These are phyloP conservation scores for Fundulus diaphanus DNA, from an alignment of 2,797 vertebrate genomes.

Conservation along the genomic window DNA sequence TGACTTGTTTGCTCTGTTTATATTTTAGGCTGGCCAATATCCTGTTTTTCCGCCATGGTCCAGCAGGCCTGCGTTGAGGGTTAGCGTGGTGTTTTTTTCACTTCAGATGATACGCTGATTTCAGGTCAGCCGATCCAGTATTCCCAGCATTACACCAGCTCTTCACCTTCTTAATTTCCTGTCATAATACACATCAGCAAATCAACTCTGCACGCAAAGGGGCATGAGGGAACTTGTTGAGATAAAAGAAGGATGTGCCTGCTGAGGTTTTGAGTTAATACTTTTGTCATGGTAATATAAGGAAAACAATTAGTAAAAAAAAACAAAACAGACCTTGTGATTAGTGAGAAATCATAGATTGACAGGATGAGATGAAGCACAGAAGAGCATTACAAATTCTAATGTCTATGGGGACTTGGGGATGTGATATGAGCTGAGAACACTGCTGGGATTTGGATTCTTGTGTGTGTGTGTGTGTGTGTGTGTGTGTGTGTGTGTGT, in stretches of 20 bases:
- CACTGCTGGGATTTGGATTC: conserved; percentile 42
- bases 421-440: conserved; percentile 50
- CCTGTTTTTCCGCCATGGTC: conserved; percentile 45
- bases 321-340: conserved; percentile 29
- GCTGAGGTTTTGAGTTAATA: conserved; percentile 10
- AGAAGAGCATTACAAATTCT: conserved; percentile 38
- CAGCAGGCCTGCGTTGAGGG: conserved; percentile 21
- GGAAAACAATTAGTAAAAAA: conserved; percentile 42
- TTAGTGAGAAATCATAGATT: conserved; percentile 37
- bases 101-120: conserved; percentile 46
- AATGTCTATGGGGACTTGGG: conserved; percentile 41
- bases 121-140: conserved; percentile 40
- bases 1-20: conserved; percentile 47
- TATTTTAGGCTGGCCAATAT: conserved; percentile 65
- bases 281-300: conserved; percentile 17
- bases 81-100: conserved; percentile 34
- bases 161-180: conserved; percentile 50
- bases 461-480: conserved; percentile 29
- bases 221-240: background rate
- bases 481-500: conserved; percentile 27
- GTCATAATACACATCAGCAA: conserved; percentile 30
- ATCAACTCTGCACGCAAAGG: conserved; percentile 1
- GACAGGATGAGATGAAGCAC: conserved; percentile 41
- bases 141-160: background rate
- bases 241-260: background rate